Evolutionary conservation across 2,888 invertebrate species (phyloP), one percentile per base, ranked within the genome.

Genomic region (Xanthorhoe spadicearia): DNA sequence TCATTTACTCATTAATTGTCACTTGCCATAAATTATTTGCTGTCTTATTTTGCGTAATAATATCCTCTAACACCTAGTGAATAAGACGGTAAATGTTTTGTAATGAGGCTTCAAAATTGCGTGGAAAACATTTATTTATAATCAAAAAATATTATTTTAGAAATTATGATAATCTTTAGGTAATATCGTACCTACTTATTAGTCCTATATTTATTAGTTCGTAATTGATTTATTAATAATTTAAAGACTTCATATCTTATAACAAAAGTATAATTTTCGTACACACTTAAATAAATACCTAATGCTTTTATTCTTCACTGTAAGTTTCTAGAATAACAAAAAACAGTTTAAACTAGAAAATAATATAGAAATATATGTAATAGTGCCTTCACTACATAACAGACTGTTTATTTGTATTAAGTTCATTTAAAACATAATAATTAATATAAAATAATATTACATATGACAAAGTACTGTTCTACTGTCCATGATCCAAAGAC

Each of bases 321-420:
- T 13, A 43, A n/a, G n/a, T n/a, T n/a, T 43, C 38, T 13, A 43
- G 38, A 13, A 43, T 43, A 43, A 43, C 9, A 13, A 2, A 28
- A 5, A 38, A 13, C 38, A 10, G 23, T 13, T 17, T 48, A 48
- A 7, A 17, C 48, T 48, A 48, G 15, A 15, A 17, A 48, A 15
- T 48, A 17, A 48, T 48, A 48, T 48, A 61, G 10, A n/a, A 13
- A 35, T 54, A n/a, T 61, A 61, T 61, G 13, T 18, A 48, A 32
- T 54, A 59, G 59, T 64, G 67, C 68, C 66, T 70, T 66, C 58
- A 55, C 17, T 18, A 46, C 38, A 50, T 19, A 68, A 63, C 59
- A 35, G 35, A 63, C 60, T 62, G 54, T 28, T 50, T 38, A 3
- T 63, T 64, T 53, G 19, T 57, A 56, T 15, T 38, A n/a, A 53